phyloP scores from a whole-genome alignment of 2,113 vertebrate genomes.

The Motacilla tschutschensis region DNA sequence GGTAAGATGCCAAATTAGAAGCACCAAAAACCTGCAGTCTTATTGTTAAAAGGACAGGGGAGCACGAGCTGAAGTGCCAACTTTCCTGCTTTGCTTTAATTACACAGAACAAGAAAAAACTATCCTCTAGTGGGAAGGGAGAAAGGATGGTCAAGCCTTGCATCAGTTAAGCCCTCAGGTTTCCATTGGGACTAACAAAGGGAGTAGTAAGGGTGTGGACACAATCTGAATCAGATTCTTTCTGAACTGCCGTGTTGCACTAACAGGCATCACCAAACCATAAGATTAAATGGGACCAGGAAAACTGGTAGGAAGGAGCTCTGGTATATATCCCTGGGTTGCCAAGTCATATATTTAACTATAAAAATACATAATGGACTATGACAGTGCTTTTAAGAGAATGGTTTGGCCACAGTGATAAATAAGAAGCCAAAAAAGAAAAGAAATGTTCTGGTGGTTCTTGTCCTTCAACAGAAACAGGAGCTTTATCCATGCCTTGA shows the following conservation, averaged over 20 bases:
- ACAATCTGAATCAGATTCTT: neutral
- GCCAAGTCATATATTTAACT: neutral
- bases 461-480: neutral
- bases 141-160: neutral
- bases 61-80: neutral
- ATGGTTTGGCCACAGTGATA: neutral
- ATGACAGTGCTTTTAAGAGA: slow-evolving; percentile 31
- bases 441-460: neutral
- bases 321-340: neutral
- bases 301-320: neutral
- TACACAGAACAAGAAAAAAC: neutral
- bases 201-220: neutral
- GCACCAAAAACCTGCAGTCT: neutral
- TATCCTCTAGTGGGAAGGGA: neutral
- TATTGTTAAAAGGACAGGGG: neutral
- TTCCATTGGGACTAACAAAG: neutral
- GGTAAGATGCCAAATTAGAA: neutral
- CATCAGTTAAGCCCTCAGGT: neutral
- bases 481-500: neutral
- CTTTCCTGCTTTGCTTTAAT: neutral
- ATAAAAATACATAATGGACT: neutral
- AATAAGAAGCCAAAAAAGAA: neutral
- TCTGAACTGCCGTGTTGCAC: neutral
- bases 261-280: neutral
- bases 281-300: neutral